Evolutionary conservation across 1,140 invertebrate genomes (phyloP).

Genomic region (Drosophila willistoni): DNA sequence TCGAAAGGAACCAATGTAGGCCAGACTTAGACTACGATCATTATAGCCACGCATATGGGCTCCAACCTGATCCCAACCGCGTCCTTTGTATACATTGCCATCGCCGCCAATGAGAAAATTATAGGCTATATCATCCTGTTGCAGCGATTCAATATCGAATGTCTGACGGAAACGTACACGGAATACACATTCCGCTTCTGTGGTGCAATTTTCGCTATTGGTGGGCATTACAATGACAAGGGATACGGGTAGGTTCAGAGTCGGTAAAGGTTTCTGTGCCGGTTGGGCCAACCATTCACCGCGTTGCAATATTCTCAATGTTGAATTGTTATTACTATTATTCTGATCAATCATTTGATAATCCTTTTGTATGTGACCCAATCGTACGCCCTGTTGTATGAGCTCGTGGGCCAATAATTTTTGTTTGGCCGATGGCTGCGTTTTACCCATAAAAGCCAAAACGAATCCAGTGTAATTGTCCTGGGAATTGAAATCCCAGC

Average conservation of each 20-base stretch:
- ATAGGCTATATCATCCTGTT: slow-evolving; percentile 85
- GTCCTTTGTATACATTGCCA: slow-evolving; percentile 86
- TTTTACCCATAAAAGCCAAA: slow-evolving; percentile 51
- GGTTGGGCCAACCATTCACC: slow-evolving; percentile 87
- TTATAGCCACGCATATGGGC: slow-evolving; percentile 86
- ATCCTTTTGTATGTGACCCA: slow-evolving; percentile 84
- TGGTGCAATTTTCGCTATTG: slow-evolving; percentile 84
- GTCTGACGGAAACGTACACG: slow-evolving; percentile 87
- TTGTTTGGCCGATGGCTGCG: slow-evolving; percentile 32
- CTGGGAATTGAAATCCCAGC: slow-evolving; percentile 85
- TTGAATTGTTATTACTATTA: neutral
- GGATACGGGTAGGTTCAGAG: slow-evolving; percentile 82
- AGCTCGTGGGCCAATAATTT: slow-evolving; percentile 40
- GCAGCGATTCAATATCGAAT: slow-evolving; percentile 89
- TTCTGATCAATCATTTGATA: slow-evolving; percentile 86
- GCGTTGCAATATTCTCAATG: slow-evolving; percentile 51
- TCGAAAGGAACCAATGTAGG: slow-evolving; percentile 85
- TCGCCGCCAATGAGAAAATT: slow-evolving; percentile 88
- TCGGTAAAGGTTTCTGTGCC: slow-evolving; percentile 74
- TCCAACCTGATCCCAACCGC: slow-evolving; percentile 86
- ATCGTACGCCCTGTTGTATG: slow-evolving; percentile 85
- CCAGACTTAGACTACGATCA: slow-evolving; percentile 85
- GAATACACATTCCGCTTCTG: slow-evolving; percentile 84
- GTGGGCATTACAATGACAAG: slow-evolving; percentile 85
- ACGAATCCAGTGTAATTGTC: slow-evolving; percentile 28